These are phyloP conservation scores for Eptesicus fuscus DNA, from an alignment of 2,113 vertebrate species.

Conservation along the genomic window DNA sequence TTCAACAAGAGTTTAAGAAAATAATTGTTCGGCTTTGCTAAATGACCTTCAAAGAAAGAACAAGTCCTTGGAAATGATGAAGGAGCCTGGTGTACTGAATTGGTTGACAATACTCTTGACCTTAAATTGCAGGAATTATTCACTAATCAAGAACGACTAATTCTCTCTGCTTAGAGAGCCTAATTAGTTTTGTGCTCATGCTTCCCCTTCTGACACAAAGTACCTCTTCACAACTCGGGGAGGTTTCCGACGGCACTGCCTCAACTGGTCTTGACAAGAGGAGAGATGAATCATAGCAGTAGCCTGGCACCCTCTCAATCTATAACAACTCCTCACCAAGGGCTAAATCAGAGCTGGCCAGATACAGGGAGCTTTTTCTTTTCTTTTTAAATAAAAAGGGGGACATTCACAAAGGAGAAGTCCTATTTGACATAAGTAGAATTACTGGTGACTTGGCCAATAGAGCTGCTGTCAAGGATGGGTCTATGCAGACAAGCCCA, in stretches of 20 bases:
- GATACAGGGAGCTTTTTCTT: background rate
- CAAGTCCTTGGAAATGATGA: background rate
- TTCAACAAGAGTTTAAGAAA: background rate
- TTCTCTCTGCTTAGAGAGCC: conserved; percentile 19
- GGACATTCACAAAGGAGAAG: background rate
- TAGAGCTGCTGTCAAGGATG: background rate
- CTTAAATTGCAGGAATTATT: background rate
- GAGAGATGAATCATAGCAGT: conserved; percentile 28
- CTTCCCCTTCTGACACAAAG: background rate
- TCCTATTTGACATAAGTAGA: conserved; percentile 2
- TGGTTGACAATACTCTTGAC: background rate
- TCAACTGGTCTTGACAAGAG: conserved; percentile 59
- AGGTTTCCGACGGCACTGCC: background rate
- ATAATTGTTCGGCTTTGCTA: background rate
- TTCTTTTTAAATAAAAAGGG: background rate
- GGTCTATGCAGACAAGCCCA: background rate
- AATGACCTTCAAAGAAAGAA: background rate
- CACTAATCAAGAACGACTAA: conserved; percentile 32
- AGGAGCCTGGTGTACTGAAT: background rate
- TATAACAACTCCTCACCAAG: conserved; percentile 5
- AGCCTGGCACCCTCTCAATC: conserved; percentile 20
- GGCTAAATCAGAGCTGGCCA: background rate
- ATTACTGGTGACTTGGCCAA: background rate
- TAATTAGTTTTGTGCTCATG: background rate
- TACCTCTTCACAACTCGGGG: conserved; percentile 33